Conservation (phyloP, 2,113 vertebrate genomes). For the Leiothrix lutea region DNA sequence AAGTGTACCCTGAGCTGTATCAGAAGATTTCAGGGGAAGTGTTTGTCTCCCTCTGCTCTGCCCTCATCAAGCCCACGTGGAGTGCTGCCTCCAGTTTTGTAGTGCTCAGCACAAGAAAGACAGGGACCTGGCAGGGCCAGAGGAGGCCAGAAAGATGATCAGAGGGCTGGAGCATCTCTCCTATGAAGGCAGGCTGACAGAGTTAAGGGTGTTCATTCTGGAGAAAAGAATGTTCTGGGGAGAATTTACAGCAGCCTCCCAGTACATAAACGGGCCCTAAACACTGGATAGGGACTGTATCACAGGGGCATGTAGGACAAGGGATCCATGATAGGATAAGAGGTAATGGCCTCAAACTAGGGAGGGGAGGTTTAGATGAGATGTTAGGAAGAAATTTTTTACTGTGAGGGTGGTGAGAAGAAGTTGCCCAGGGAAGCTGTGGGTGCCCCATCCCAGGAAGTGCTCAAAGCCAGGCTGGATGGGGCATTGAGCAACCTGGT, state of each 20-base stretch:
- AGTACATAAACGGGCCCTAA: neutral
- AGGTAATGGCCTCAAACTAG: neutral
- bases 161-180: neutral
- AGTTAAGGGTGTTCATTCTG: neutral
- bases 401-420: neutral
- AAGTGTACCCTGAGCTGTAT: neutral
- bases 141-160: neutral
- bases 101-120: neutral
- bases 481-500: neutral
- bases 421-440: neutral
- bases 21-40: neutral
- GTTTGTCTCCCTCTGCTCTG: neutral
- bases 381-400: neutral
- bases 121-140: neutral
- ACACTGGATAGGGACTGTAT: neutral
- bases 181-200: neutral
- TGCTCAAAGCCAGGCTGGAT: neutral
- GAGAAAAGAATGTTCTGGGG: neutral
- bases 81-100: neutral
- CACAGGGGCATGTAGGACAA: neutral
- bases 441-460: neutral
- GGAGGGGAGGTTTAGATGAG: neutral
- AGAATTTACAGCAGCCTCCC: neutral
- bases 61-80: neutral
- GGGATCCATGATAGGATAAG: neutral